A percentile compares a stretch with the other conserved stretches of the same genome.
Conservation (phyloP, 2,797 vertebrate species). For the Taeniopygia guttata region DNA sequence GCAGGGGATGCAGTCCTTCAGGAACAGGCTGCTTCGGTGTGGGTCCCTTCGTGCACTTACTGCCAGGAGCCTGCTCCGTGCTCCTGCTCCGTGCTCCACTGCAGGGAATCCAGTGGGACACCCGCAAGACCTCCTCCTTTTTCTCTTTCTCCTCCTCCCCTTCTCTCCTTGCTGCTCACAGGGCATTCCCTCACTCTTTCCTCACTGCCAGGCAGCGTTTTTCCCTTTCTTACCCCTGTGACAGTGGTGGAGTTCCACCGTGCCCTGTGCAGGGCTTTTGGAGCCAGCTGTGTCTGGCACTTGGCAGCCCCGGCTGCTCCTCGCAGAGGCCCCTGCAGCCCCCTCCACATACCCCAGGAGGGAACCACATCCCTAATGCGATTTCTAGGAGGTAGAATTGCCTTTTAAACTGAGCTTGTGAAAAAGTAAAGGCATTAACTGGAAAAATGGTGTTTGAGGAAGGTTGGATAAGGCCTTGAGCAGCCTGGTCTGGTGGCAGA, state of each 20-base stretch:
- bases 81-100: neutral
- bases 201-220: neutral
- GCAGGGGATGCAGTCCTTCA: accelerated
- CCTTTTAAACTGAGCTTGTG: neutral
- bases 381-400: neutral
- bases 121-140: neutral
- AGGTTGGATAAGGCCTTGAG: neutral
- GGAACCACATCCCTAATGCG: accelerated
- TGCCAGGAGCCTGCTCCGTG: neutral
- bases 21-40: accelerated
- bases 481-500: neutral
- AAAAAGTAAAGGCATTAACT: neutral
- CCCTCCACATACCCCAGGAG: accelerated
- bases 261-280: neutral
- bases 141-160: neutral
- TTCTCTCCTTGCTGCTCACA: neutral
- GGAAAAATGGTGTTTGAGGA: neutral
- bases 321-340: neutral
- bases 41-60: accelerated
- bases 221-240: neutral
- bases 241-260: accelerated
- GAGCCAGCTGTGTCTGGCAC: too few relatives aligned
- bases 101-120: accelerated
- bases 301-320: neutral
- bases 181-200: neutral